Evolutionary conservation across 2,113 vertebrate genomes (phyloP).

Genomic region (Spilogale gracilis): DNA sequence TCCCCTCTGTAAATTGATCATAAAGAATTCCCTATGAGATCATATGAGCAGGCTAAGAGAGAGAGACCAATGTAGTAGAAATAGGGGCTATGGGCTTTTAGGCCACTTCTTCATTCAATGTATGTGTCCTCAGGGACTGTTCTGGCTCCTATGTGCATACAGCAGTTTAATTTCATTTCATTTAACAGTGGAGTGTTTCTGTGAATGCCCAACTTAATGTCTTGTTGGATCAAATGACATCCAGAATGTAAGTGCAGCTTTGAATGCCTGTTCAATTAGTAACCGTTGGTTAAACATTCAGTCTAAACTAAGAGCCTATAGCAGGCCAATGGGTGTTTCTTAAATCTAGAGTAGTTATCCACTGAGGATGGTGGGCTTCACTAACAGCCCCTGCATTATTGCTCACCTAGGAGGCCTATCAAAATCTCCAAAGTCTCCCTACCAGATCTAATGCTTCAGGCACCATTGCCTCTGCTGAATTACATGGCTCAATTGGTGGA

Average conservation of each 20-base stretch:
- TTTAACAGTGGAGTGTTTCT: neutral
- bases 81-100: neutral
- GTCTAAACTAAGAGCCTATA: no score
- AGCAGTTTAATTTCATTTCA: neutral
- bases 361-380: neutral
- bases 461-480: neutral
- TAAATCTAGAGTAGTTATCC: neutral
- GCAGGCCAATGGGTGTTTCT: neutral
- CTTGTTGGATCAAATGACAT: neutral
- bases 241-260: neutral
- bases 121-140: neutral
- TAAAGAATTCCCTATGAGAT: neutral
- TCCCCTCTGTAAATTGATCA: neutral
- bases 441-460: neutral
- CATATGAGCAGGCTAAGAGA: neutral
- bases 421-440: neutral
- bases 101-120: neutral
- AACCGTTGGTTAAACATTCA: neutral
- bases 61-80: neutral
- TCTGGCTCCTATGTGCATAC: neutral
- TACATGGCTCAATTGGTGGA: neutral
- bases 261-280: no score
- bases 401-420: neutral
- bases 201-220: neutral
- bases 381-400: no score